phyloP scores from a whole-genome alignment of 2,113 vertebrate species.

The Ochotona princeps region DNA sequence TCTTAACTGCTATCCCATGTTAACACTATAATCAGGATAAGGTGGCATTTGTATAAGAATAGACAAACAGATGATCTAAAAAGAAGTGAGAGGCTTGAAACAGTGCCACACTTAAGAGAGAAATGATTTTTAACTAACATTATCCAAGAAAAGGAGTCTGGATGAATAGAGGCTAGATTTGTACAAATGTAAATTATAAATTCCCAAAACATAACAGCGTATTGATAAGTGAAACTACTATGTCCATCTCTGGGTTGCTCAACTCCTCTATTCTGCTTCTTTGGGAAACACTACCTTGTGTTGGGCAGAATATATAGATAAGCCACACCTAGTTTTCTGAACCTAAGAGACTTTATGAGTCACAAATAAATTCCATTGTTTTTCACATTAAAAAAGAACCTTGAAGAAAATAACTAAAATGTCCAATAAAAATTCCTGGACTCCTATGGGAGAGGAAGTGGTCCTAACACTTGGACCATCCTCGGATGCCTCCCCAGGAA shows the following conservation, averaged over 20 bases:
- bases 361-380: background rate
- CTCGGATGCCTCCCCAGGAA: too few relatives aligned
- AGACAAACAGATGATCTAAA: background rate
- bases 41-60: background rate
- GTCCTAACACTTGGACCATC: too few relatives aligned
- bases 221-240: background rate
- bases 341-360: background rate
- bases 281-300: background rate
- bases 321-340: background rate
- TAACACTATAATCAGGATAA: background rate
- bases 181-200: background rate
- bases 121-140: conserved; percentile 6
- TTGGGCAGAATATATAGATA: background rate
- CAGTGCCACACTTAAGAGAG: background rate
- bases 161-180: background rate
- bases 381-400: background rate
- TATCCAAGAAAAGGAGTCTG: background rate
- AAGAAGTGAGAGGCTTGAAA: background rate
- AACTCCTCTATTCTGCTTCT: background rate
- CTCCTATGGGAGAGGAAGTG: too few relatives aligned
- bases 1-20: background rate
- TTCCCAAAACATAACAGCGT: background rate
- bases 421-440: background rate
- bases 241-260: background rate
- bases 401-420: background rate